Percentiles rank a stretch among this genome's conserved stretches.
phyloP scores from a whole-genome alignment of 2,113 vertebrate genomes.

The Trachemys scripta region DNA sequence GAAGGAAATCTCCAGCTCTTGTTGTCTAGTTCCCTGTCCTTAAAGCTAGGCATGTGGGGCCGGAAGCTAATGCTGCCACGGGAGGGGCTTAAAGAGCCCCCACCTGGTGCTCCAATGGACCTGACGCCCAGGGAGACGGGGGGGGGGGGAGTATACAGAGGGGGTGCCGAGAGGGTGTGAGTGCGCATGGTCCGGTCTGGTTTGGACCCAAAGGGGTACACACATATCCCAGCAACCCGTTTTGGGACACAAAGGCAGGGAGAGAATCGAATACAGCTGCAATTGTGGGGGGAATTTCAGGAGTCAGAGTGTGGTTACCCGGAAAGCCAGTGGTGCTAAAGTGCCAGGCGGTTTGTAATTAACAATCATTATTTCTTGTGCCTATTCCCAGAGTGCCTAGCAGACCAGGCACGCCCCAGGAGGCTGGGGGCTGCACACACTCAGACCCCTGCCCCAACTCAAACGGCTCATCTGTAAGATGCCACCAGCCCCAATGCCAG shows the following conservation, averaged over 20 bases:
- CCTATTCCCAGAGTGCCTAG: background rate
- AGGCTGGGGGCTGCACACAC: background rate
- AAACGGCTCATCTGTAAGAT: background rate
- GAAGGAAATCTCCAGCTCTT: no score
- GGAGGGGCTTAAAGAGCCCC: background rate
- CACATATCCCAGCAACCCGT: no score
- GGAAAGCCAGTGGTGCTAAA: no score
- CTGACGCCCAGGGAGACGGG: background rate
- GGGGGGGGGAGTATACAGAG: background rate
- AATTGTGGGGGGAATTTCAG: no score
- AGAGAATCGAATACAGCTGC: no score
- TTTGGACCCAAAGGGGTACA: background rate
- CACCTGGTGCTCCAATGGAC: background rate
- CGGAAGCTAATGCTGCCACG: no score
- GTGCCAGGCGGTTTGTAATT: no score
- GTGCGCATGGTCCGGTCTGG: background rate
- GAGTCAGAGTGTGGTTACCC: no score
- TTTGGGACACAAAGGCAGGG: no score
- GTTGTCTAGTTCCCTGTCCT: no score
- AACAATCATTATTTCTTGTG: no score
- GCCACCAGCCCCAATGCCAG: background rate
- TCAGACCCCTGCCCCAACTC: background rate
- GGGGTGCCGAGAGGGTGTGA: background rate
- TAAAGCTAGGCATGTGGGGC: no score
- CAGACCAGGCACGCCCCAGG: background rate